These are phyloP conservation scores for Sitodiplosis mosellana DNA, from an alignment of 1,140 invertebrate genomes.

Conservation along the genomic window DNA sequence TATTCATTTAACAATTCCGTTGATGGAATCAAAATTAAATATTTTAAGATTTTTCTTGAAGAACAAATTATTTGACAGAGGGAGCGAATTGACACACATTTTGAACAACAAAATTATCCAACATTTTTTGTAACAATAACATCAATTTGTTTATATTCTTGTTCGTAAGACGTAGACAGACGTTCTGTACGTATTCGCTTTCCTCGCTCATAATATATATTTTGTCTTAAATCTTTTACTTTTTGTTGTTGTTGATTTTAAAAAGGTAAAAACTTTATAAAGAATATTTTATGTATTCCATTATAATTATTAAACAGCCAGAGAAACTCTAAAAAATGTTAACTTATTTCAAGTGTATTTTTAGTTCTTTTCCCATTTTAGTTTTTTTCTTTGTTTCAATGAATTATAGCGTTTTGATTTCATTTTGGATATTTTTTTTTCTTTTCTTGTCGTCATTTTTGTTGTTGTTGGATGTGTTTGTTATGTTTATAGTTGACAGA, in stretches of 20 bases:
- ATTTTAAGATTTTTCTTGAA: too few species aligned
- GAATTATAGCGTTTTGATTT: background rate
- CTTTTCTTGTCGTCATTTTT: background rate
- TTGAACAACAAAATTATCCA: too few species aligned
- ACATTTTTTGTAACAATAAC: too few species aligned
- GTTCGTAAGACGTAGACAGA: too few species aligned
- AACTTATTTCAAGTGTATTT: slow-evolving; percentile 4
- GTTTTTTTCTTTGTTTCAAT: slow-evolving; percentile 1
- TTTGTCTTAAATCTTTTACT: background rate
- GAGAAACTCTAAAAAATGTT: slow-evolving; percentile 12
- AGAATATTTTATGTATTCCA: background rate
- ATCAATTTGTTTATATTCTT: too few species aligned
- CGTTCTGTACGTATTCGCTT: background rate
- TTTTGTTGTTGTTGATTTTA: background rate
- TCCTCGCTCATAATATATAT: background rate
- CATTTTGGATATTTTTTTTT: background rate
- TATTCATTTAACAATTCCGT: too few species aligned
- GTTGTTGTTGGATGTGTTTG: too few species aligned
- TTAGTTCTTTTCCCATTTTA: background rate
- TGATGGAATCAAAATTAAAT: too few species aligned
- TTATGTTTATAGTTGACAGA: background rate
- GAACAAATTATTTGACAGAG: too few species aligned
- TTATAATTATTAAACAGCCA: slow-evolving; percentile 11
- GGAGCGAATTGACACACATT: too few species aligned
- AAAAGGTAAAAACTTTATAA: background rate